Evolutionary conservation across 64 coral and sea anemone genomes (phyloP), one percentile per base, ranked within the genome.

Genomic region (Catalaphyllia jardinei): DNA sequence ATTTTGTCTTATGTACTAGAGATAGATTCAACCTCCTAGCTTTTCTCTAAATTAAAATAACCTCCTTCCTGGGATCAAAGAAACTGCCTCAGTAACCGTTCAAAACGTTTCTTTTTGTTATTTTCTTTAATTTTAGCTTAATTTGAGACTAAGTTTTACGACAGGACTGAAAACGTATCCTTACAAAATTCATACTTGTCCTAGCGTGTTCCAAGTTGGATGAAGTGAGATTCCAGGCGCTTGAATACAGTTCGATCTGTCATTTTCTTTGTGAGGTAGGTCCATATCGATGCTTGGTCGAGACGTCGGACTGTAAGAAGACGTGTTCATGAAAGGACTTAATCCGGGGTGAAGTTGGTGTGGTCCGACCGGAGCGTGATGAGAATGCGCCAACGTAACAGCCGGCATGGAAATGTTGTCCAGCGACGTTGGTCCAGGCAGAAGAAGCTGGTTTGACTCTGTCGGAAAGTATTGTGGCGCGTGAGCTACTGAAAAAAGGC

Each of bases 241-340:
- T 73, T 92, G 90, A 57, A 87, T 62, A 67, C 63, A 72, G 14
- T 92, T 92, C 12, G 90, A 65, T 29, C 74, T 86, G 4, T 92
- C 90, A 4, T 18, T 60, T 28, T 86, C 90, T 18, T 62, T 86
- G 74, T 60, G 52, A 19, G 60, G 24, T 24, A 73, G 75, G 1
- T 86, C 90, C 17, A 67, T 71, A 60, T 92, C 90, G 39, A 86
- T 46, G 29, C 51, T 77, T 51, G 59, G 4, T 63, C 63, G 69
- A 1, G 81, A 85, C 4, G 81, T 15, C 0, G 81, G 33, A 78
- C 64, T 80, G 29, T 78, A 60, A 71, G 78, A 67, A 3, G 62
- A 31, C 1, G 81, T 80, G 5, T 61, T 38, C 51, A 87, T 24
- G 39, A 86, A 71, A 38, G 63, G 46, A 7, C 29, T 77, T 2